Evolutionary conservation across 2,888 invertebrate genomes (phyloP), one percentile per base, ranked within the genome.

Genomic region (Polyommatus icarus): DNA sequence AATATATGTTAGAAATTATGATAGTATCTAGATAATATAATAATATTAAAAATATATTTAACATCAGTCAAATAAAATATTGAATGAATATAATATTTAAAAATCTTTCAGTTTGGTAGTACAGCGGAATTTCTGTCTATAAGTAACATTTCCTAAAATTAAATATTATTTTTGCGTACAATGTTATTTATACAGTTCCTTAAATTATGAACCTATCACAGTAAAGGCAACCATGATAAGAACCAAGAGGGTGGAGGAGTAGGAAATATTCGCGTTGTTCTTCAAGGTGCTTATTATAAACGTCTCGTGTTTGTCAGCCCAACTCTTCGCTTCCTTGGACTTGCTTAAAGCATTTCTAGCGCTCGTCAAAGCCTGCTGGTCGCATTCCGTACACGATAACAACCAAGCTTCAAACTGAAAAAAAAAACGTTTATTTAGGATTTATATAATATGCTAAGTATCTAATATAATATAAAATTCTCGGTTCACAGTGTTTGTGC

Each of bases 361-460:
- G 3, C 85, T 84, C 5, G 81, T 79, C 67, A 86, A 84, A 0
- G 84, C 83, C 12, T 84, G 80, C 0, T 84, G 85, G 0, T 84
- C 85, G 79, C 92, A 92, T 59, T 87, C 84, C 0, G 79, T 80
- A 79, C 92, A 92, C 0, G 85, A 83, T 0, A 83, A 78, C 50
- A 94, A 80, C 88, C 89, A 92, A 0, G 80, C 36, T 79, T 90
- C 90, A 76, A 90, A 91, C 93, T 94, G 87, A 0, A 81, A 84
- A 73, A n/a, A n/a, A n/a, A n/a, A n/a, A n/a, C n/a, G n/a, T n/a
- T n/a, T n/a, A n/a, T n/a, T n/a, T n/a, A n/a, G n/a, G n/a, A n/a
- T n/a, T n/a, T n/a, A n/a, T n/a, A n/a, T n/a, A n/a, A n/a, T n/a
- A n/a, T n/a, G n/a, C n/a, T n/a, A n/a, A n/a, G n/a, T n/a, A n/a